phyloP scores from a whole-genome alignment of 2,797 vertebrate genomes.

The Anolis apletophallus region DNA sequence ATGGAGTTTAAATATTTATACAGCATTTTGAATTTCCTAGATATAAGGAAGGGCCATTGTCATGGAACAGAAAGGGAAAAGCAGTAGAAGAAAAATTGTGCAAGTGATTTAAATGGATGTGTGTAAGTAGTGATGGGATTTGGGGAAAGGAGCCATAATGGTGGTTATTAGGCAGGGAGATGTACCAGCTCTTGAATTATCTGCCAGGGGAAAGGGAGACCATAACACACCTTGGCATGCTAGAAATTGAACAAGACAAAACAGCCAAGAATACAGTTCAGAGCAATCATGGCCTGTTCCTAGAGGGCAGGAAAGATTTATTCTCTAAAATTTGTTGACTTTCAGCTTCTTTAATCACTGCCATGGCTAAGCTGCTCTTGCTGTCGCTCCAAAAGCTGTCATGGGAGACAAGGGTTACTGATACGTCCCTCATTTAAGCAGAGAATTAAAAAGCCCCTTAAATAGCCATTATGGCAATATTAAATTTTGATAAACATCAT shows the following conservation, averaged over 20 bases:
- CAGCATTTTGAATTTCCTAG: background rate
- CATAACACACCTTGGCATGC: background rate
- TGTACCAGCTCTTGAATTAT: background rate
- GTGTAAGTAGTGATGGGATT: slow-evolving; percentile 4
- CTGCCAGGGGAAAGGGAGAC: background rate
- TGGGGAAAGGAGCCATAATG: background rate
- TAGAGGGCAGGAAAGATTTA: background rate
- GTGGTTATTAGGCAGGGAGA: background rate
- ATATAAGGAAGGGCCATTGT: background rate
- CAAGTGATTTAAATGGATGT: slow-evolving; percentile 15
- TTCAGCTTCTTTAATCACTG: slow-evolving; percentile 32
- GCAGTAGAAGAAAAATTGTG: background rate
- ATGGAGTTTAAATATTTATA: background rate
- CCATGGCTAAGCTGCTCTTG: background rate
- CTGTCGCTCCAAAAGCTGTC: background rate
- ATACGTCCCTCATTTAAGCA: background rate
- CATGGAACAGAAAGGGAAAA: background rate
- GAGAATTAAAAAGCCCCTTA: background rate
- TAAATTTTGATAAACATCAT: background rate
- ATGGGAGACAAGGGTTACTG: slow-evolving; percentile 20
- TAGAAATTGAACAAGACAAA: slow-evolving; percentile 29
- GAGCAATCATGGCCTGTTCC: background rate
- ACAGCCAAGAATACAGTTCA: slow-evolving; percentile 1
- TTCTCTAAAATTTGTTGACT: slow-evolving; percentile 2
- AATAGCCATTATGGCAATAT: background rate